Percentiles rank a stretch among this genome's conserved stretches.
These are phyloP conservation scores for Nerophis lumbriciformis DNA, from an alignment of 2,113 vertebrate genomes.

Conservation along the genomic window DNA sequence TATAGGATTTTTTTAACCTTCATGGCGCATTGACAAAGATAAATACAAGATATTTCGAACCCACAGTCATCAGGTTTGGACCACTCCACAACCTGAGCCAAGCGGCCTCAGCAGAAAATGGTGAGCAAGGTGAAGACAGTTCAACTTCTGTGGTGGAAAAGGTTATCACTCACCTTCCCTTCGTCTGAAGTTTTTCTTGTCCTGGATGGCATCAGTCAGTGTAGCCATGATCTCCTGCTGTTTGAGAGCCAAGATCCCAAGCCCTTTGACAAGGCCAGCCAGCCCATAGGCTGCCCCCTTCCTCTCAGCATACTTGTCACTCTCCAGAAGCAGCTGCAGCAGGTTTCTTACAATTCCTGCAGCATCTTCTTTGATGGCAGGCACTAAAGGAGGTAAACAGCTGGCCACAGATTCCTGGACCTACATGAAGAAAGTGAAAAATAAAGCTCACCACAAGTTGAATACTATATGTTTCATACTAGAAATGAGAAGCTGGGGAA, in stretches of 20 bases:
- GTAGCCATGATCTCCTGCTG: constrained; percentile 98
- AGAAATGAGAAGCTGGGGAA: background rate
- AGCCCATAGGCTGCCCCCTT: constrained; percentile 93
- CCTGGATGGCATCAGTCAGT: constrained; percentile 92
- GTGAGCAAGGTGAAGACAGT: background rate
- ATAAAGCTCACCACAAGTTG: background rate
- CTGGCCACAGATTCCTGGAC: constrained; percentile 95
- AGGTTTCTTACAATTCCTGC: constrained; percentile 91
- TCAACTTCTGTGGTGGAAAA: background rate
- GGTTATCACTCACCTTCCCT: constrained; percentile 79
- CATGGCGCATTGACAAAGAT: too few relatives aligned
- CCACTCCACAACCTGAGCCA: background rate
- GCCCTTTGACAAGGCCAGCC: constrained; percentile 92
- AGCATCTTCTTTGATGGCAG: constrained; percentile 93
- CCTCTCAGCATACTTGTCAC: constrained; percentile 93
- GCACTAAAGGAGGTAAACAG: constrained; percentile 92
- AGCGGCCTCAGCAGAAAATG: too few relatives aligned
- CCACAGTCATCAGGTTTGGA: background rate
- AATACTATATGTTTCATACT: background rate
- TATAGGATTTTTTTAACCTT: too few relatives aligned
- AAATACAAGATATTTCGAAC: too few relatives aligned
- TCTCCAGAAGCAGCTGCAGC: constrained; percentile 91
- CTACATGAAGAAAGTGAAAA: constrained; percentile 56
- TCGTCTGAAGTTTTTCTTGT: constrained; percentile 96
- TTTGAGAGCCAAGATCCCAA: constrained; percentile 95